A percentile compares a stretch with the other conserved stretches of the same genome.
Evolutionary conservation across 2,113 vertebrate species (phyloP).

Genomic region (Heterochromis multidens): DNA sequence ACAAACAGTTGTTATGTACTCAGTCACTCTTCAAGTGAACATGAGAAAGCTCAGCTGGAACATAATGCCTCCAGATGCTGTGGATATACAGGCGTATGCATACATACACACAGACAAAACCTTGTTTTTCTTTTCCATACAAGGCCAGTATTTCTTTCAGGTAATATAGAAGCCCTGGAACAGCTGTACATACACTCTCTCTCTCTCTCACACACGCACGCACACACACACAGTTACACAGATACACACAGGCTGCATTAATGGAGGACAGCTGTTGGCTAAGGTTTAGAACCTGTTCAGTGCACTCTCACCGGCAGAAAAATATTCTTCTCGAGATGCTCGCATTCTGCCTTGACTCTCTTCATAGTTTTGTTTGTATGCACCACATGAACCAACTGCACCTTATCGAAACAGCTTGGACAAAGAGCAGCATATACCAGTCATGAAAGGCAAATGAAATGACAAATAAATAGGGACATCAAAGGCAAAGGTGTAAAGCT

Average conservation of each 20-base stretch:
- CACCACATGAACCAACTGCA: neutral
- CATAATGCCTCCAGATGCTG: neutral
- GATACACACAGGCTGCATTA: neutral
- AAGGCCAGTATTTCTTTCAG: constrained; percentile 17
- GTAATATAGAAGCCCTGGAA: constrained; percentile 14
- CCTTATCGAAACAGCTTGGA: neutral
- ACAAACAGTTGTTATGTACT: neutral
- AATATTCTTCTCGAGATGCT: neutral
- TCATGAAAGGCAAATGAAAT: neutral
- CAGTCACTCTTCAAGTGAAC: neutral
- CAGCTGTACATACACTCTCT: neutral
- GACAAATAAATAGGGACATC: neutral
- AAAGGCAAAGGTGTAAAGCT: neutral
- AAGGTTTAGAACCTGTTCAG: neutral
- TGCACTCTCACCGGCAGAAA: neutral
- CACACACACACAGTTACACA: neutral
- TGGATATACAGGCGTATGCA: neutral
- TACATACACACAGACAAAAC: neutral
- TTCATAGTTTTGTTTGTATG: neutral
- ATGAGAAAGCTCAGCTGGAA: neutral
- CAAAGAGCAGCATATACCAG: neutral
- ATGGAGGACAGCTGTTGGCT: constrained; percentile 19
- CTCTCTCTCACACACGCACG: too few species aligned
- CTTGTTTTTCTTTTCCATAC: constrained; percentile 48
- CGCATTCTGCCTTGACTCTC: neutral